Evolutionary conservation across 2,113 vertebrate species (phyloP).

Genomic region (Ursus arctos): DNA sequence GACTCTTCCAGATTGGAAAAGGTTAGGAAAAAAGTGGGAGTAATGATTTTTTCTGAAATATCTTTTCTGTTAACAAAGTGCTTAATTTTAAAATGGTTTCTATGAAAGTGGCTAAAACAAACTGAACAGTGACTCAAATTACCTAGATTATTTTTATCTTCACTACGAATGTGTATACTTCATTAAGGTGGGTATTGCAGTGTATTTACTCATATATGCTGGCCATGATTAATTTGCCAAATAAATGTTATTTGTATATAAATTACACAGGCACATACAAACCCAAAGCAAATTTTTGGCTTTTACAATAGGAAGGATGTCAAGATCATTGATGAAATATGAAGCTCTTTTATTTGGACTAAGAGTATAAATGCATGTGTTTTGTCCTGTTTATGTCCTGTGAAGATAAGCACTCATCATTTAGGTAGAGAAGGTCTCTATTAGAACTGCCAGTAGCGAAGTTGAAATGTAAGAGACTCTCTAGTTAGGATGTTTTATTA

Average conservation of each 20-base stretch:
- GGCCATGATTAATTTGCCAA: not conserved
- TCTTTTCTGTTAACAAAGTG: not conserved
- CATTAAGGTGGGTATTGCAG: not conserved
- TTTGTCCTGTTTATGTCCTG: not conserved
- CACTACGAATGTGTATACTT: not conserved
- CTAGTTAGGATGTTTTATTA: not conserved
- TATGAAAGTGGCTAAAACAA: not conserved
- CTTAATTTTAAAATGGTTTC: constrained; percentile 44
- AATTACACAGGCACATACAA: not conserved
- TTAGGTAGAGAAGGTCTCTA: not conserved
- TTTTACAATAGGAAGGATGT: constrained; percentile 16
- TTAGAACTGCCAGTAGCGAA: not conserved
- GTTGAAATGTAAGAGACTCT: not conserved
- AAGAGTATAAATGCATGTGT: not conserved
- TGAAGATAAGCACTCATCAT: not conserved
- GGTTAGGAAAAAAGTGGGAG: constrained; percentile 85
- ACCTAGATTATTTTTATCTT: constrained; percentile 41
- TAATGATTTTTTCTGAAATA: not conserved
- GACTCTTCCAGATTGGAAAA: constrained; percentile 88
- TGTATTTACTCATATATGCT: not conserved
- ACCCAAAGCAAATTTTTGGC: constrained; percentile 30
- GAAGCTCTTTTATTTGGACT: not conserved
- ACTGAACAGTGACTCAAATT: constrained; percentile 2
- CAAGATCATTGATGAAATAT: not conserved
- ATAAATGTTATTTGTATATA: constrained; percentile 1